These are phyloP conservation scores for Glossosoma conforme DNA, from an alignment of 1,140 invertebrate genomes.

Conservation along the genomic window DNA sequence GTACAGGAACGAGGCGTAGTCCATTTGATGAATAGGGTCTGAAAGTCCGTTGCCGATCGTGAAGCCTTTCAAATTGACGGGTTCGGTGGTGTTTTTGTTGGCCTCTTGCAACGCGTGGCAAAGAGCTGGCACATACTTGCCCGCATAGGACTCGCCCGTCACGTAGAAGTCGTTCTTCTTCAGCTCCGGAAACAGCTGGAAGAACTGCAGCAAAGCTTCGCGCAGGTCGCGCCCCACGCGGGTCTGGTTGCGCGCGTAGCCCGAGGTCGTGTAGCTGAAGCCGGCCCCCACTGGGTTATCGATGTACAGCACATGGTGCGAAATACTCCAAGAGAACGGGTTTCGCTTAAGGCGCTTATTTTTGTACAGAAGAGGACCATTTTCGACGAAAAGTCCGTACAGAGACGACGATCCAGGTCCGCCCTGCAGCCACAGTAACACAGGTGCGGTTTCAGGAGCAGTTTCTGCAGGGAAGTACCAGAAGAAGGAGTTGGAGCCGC, in stretches of 20 bases:
- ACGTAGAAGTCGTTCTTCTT: slow-evolving; percentile 67
- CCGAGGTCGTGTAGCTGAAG: slow-evolving; percentile 67
- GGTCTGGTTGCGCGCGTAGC: slow-evolving; percentile 61
- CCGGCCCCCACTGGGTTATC: slow-evolving; percentile 85
- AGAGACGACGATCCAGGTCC: slow-evolving; percentile 76
- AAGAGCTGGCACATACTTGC: slow-evolving; percentile 78
- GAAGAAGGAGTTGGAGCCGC: slow-evolving; percentile 69
- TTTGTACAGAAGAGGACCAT: slow-evolving; percentile 66
- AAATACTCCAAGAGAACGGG: slow-evolving; percentile 68
- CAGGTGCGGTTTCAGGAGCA: slow-evolving; percentile 49
- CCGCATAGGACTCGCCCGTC: slow-evolving; percentile 84
- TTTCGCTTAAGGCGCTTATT: slow-evolving; percentile 52
- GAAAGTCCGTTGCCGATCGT: slow-evolving; percentile 82
- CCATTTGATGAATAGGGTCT: slow-evolving; percentile 73
- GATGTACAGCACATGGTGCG: slow-evolving; percentile 74
- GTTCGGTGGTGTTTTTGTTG: slow-evolving; percentile 47
- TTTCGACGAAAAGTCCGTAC: slow-evolving; percentile 76
- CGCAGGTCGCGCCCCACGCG: slow-evolving; percentile 65
- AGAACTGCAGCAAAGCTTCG: slow-evolving; percentile 64
- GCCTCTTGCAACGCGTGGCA: slow-evolving; percentile 69
- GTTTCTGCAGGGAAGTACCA: slow-evolving; percentile 69
- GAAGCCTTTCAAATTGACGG: slow-evolving; percentile 66
- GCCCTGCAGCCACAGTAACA: slow-evolving; percentile 73
- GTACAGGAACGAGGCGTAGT: slow-evolving; percentile 78
- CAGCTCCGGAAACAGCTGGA: slow-evolving; percentile 65